Conservation (phyloP, 2,113 vertebrate genomes). For the Entosphenus tridentatus region DNA sequence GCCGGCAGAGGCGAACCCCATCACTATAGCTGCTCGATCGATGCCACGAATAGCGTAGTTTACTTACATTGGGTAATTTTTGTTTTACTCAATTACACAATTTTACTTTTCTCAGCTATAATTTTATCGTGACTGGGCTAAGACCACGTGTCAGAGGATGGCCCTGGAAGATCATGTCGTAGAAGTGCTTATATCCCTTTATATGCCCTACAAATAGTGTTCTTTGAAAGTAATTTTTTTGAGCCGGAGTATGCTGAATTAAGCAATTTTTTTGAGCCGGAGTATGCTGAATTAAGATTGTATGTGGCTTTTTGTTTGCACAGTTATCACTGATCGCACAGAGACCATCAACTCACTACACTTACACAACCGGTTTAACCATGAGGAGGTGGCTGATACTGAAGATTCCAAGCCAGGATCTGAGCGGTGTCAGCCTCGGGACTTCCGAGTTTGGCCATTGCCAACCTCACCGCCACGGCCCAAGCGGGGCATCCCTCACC, state of each 20-base stretch:
- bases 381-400: too few relatives aligned
- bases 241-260: neutral
- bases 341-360: neutral
- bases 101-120: neutral
- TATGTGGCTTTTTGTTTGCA: neutral
- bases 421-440: too few relatives aligned
- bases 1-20: neutral
- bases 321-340: neutral
- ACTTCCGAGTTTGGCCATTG: too few relatives aligned
- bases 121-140: neutral
- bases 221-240: neutral
- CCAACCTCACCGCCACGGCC: neutral
- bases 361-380: too few relatives aligned
- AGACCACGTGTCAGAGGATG: neutral
- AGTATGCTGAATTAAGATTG: neutral
- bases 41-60: neutral
- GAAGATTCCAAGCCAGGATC: too few relatives aligned
- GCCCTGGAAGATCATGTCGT: neutral
- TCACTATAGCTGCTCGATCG: neutral
- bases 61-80: neutral
- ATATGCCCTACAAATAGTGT: neutral
- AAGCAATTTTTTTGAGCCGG: neutral
- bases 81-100: neutral
- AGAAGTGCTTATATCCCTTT: neutral
- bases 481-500: slow-evolving; percentile 31